Evolutionary conservation across 2,113 vertebrate species (phyloP).

Genomic region (Agapornis roseicollis): DNA sequence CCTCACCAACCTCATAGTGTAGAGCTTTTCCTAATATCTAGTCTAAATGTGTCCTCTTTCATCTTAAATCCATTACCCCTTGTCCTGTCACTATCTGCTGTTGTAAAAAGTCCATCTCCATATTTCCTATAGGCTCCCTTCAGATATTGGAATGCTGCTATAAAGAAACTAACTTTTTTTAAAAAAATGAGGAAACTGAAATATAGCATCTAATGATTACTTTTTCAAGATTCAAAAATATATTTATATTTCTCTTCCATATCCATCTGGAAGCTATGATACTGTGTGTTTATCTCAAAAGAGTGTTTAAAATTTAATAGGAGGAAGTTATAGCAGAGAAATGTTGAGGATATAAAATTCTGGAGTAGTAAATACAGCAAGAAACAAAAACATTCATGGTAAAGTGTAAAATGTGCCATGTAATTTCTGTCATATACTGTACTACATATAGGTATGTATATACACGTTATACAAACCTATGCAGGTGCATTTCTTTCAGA

Average conservation of each 20-base stretch:
- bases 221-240: not conserved
- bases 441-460: not conserved
- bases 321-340: conserved; percentile 23
- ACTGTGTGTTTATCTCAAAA: not conserved
- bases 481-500: not conserved
- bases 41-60: not conserved
- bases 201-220: not conserved
- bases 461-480: not conserved
- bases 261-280: not conserved
- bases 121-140: not conserved
- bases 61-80: not conserved
- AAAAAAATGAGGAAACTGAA: not conserved
- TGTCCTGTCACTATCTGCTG: not conserved
- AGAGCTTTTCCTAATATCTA: not conserved
- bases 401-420: conserved; percentile 35
- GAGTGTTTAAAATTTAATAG: not conserved
- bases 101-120: not conserved
- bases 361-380: conserved; percentile 29
- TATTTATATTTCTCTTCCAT: not conserved
- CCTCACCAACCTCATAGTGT: not conserved
- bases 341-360: conserved; percentile 1
- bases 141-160: not conserved
- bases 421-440: conserved; percentile 18
- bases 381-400: not conserved
- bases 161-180: not conserved